These are phyloP conservation scores for Sphenopsis melanotis DNA, from an alignment of 2,797 vertebrate species.

Conservation along the genomic window DNA sequence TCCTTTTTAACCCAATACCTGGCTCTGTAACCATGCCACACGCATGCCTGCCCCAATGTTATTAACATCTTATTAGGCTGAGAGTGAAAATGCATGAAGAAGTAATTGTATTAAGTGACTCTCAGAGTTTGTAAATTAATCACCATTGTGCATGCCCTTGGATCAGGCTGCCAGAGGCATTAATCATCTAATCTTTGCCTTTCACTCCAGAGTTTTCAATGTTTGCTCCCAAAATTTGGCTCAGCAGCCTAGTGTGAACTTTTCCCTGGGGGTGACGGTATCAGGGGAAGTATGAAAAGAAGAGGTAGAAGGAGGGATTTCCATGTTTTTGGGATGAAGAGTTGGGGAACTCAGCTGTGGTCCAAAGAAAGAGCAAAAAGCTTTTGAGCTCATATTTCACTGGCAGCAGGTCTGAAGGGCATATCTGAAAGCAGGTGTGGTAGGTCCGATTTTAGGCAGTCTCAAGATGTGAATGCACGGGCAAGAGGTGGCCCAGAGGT, in stretches of 20 bases:
- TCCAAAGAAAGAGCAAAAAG: neutral
- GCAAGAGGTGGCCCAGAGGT: neutral
- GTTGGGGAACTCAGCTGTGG: neutral
- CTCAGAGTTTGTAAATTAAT: slow-evolving; percentile 68
- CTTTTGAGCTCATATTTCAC: neutral
- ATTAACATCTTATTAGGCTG: slow-evolving; percentile 62
- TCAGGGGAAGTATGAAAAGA: neutral
- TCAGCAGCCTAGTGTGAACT: neutral
- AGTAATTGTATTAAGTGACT: slow-evolving; percentile 69
- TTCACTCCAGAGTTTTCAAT: slow-evolving; percentile 41
- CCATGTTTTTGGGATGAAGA: neutral
- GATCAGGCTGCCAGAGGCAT: slow-evolving; percentile 59
- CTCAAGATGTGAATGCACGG: accelerated
- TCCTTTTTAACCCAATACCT: neutral
- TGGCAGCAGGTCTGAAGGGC: neutral
- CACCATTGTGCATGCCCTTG: slow-evolving; percentile 61
- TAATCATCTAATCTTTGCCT: slow-evolving; percentile 67
- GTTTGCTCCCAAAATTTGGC: slow-evolving; percentile 21
- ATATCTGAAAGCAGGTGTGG: neutral
- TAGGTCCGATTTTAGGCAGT: neutral
- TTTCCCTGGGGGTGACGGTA: neutral
- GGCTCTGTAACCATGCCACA: slow-evolving; percentile 4
- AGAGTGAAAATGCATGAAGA: slow-evolving; percentile 62
- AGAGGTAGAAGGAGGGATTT: neutral
- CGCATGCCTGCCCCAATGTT: slow-evolving; percentile 14